A percentile compares a stretch with the other conserved stretches of the same genome.
Evolutionary conservation across 2,797 vertebrate species (phyloP).

Genomic region (Sebastes jordani): DNA sequence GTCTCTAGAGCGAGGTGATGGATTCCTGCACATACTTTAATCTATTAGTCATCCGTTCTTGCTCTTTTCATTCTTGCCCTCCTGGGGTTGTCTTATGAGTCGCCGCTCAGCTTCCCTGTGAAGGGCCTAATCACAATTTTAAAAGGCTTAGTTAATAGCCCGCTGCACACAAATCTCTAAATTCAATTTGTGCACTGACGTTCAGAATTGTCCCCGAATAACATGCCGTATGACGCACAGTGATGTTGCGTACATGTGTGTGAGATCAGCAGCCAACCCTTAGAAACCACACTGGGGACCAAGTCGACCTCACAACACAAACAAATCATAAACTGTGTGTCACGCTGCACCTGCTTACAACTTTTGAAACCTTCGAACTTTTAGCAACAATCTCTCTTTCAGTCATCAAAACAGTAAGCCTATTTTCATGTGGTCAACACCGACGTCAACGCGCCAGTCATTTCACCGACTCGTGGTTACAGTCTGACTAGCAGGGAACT

Average conservation of each 20-base stretch:
- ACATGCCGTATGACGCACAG: slow-evolving; percentile 22
- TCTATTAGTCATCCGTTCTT: slow-evolving; percentile 65
- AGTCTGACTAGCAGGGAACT: background rate
- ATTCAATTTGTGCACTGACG: slow-evolving; percentile 35
- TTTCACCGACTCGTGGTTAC: background rate
- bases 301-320: background rate
- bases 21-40: slow-evolving; percentile 67
- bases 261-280: background rate
- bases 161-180: slow-evolving; percentile 16
- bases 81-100: slow-evolving; percentile 49
- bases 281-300: slow-evolving; percentile 30
- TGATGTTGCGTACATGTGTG: background rate
- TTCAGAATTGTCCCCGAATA: slow-evolving; percentile 10
- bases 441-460: slow-evolving; percentile 21
- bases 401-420: background rate
- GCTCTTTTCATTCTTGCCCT: slow-evolving; percentile 40
- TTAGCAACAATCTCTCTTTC: background rate
- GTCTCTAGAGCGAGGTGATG: slow-evolving; percentile 62
- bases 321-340: slow-evolving; percentile 6
- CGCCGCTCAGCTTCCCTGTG: slow-evolving; percentile 2
- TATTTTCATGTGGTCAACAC: background rate
- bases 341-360: slow-evolving; percentile 47
- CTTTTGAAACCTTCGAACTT: background rate
- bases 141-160: slow-evolving; percentile 35
- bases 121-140: slow-evolving; percentile 44